Base-by-base conservation (phyloP, 2,113 vertebrate species). In the Aspiorhynchus laticeps region DNA sequence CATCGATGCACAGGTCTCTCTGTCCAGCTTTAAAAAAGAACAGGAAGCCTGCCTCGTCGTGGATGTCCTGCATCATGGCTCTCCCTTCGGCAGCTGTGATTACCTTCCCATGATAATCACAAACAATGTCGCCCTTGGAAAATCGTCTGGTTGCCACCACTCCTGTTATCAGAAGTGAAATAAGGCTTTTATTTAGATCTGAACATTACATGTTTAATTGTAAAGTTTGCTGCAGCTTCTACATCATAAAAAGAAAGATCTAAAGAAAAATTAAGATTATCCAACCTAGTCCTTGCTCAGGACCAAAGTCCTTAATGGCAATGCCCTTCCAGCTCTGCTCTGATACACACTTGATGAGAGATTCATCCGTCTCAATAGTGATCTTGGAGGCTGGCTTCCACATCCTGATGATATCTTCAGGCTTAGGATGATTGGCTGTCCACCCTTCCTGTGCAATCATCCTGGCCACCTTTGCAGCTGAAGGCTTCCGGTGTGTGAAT, bases 61-160 rank as follows among this genome's bases (percentile, higher is more conserved):
- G 10, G 48, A 51, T 14, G 48, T 51, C 48, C 12, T 15, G 48
- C 48, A 12, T 51, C 48, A 51, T 51, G 6, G 11, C 21, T 51
- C 46, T 85, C 67, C 71, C 69, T 36, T 85, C 10, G 5, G 65
- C 43, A 7, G n/a, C 83, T 53, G 83, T 59, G 51, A 75, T 85
- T 15, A 76, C 48, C 69, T 19, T 75, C 24, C 83, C 83, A n/a
- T 85, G 83, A 36, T 61, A 76, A n/a, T 85, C 83, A 10, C 83
- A 85, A 31, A 85, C 53, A 31, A 85, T 61, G 14, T 33, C 69
- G 24, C 83, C 83, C 33, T 84, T 38, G 15, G 48, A 51, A 75
- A 84, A 53, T 14, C 41, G 69, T 15, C 17, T 43, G 48, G 69
- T 75, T 56, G 83, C 69, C 53, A 84, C 83, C 43, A 84, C 83